Conservation (phyloP, 2,888 invertebrate genomes). For the Hetaerina titia region DNA sequence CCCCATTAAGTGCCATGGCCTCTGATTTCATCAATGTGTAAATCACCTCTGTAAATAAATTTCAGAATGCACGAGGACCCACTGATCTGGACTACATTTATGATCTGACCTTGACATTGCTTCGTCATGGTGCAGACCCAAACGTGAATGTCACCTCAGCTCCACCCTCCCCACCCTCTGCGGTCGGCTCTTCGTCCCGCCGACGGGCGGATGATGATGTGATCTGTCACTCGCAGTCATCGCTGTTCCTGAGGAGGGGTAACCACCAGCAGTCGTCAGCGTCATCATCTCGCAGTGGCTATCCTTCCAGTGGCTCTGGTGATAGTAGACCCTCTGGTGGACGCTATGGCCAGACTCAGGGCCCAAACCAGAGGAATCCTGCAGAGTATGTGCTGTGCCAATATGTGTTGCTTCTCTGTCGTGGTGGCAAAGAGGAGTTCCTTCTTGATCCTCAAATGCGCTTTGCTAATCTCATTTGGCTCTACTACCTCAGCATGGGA, state of each 20-base stretch:
- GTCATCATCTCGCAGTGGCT: conserved; percentile 73
- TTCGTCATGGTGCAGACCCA: conserved; percentile 88
- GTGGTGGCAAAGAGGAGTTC: conserved; percentile 80
- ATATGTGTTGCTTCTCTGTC: conserved; percentile 85
- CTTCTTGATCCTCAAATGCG: conserved; percentile 82
- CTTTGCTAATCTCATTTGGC: conserved; percentile 83
- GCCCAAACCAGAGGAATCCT: conserved; percentile 79
- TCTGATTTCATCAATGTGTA: too few species aligned
- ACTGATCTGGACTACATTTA: conserved; percentile 85
- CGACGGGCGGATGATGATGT: conserved; percentile 73
- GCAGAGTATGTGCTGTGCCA: conserved; percentile 84
- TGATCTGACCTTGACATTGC: conserved; percentile 84
- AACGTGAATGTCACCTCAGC: conserved; percentile 81
- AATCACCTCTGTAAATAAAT: not conserved
- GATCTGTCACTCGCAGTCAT: conserved; percentile 75
- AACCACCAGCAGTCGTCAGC: conserved; percentile 34
- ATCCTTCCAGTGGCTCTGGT: conserved; percentile 20
- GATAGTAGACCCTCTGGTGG: conserved; percentile 25
- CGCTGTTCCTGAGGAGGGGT: conserved; percentile 77
- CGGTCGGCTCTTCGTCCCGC: conserved; percentile 72
- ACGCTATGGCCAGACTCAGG: conserved; percentile 34
- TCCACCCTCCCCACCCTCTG: conserved; percentile 74
- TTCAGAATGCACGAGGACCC: conserved; percentile 82
- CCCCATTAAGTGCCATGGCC: too few species aligned
- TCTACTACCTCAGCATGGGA: conserved; percentile 84